phyloP scores from a whole-genome alignment of 2,113 vertebrate genomes.

The Cettia cetti region DNA sequence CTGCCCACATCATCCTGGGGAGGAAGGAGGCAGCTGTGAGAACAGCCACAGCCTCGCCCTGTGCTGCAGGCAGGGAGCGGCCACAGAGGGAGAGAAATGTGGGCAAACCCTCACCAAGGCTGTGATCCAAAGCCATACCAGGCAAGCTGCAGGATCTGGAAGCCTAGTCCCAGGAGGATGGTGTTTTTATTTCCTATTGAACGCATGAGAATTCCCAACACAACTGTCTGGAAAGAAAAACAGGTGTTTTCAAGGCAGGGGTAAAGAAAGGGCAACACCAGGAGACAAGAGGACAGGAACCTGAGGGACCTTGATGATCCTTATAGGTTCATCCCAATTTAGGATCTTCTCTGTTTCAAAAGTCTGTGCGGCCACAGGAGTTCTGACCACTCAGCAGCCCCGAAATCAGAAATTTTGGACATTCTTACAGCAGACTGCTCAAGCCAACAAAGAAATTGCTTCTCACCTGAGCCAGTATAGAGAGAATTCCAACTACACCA shows the following conservation, averaged over 20 bases:
- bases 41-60: background rate
- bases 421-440: background rate
- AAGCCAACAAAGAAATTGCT: background rate
- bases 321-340: background rate
- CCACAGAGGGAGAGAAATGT: rapidly evolving
- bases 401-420: background rate
- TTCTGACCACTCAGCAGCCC: background rate
- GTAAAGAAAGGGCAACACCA: background rate
- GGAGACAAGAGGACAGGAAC: background rate
- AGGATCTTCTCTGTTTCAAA: background rate
- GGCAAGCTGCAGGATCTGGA: conserved; percentile 91
- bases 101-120: conserved; percentile 83
- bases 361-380: background rate
- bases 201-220: conserved; percentile 88
- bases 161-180: conserved; percentile 87
- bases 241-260: background rate
- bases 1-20: conserved; percentile 92
- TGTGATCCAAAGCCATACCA: conserved; percentile 92
- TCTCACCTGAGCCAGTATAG: conserved; percentile 89
- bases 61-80: background rate
- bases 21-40: background rate
- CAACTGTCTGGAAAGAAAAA: conserved; percentile 77
- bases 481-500: conserved; percentile 88
- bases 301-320: background rate
- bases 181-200: conserved; percentile 93